Evolutionary conservation across 1,140 invertebrate genomes (phyloP), one percentile per base, ranked within the genome.

Genomic region (Thalassaphorura encarpata): DNA sequence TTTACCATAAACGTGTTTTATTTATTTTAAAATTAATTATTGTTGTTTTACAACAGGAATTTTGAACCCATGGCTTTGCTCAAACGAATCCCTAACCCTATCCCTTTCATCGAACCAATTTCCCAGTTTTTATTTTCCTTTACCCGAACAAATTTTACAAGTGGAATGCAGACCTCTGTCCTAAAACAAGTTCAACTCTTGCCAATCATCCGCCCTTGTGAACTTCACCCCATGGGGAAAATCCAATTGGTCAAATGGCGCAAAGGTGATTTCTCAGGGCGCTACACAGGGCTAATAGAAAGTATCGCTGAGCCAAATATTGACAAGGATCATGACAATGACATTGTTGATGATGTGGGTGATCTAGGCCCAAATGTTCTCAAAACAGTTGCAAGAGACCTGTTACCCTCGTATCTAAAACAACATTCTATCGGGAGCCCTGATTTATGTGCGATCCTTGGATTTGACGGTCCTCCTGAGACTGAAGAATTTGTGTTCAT

Each of bases 211-310:
- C 24, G 28, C 21, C 24, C 18, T 11, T 47, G 21, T 13, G 11
- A 11, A 8, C 28, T 26, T 15, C 28, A 47, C 28, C 45, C 45
- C 13, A 47, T 26, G 13, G 45, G 45, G 19, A 47, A 47, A 27
- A 47, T 47, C 18, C 45, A 26, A 13, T 26, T 47, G 6, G 45
- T 21, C 4, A 47, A 47, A 24, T 47, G 45, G 45, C 24, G 18
- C 11, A 5, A 13, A 26, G 45, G 45, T 6, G 28, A 47, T 27
- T 47, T 26, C 18, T 3, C 24, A 23, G 45, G 45, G 19, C 18
- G 45, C 11, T 47, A 47, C 24, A 47, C 45, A 24, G 45, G 45
- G 24, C 45, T 47, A 8, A 47, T 47, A 4, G 5, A 47, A 19
- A 27, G 28, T 15, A 21, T 47, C 13, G 19, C 6, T 6, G 41